Conservation (phyloP, 2,888 invertebrate species). For the Drosophila paracracens region DNA sequence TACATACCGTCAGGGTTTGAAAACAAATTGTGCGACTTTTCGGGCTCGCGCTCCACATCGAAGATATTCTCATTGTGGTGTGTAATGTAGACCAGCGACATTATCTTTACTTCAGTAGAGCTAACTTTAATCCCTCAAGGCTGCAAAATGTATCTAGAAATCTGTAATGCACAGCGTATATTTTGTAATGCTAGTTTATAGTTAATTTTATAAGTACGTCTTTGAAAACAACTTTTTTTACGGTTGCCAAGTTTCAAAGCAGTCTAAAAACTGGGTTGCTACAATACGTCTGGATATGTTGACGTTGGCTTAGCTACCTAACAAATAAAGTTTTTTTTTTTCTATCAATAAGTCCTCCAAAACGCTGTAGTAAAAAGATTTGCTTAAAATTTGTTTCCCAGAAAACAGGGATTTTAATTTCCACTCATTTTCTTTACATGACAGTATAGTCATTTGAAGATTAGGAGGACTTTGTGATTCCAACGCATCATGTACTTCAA, state of each 20-base stretch:
- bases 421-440: background rate
- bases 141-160: conserved; percentile 31
- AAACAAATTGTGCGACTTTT: conserved; percentile 5
- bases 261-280: conserved; percentile 24
- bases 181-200: conserved; percentile 24
- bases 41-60: conserved; percentile 79
- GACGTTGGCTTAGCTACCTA: conserved; percentile 35
- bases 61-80: conserved; percentile 89
- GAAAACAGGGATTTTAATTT: background rate
- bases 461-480: background rate
- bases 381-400: background rate
- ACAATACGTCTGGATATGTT: conserved; percentile 9
- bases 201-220: background rate
- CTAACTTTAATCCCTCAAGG: background rate
- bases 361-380: background rate
- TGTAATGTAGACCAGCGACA: conserved; percentile 89
- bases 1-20: conserved; percentile 9
- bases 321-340: background rate
- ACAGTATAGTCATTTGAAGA: background rate
- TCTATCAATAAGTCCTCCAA: background rate
- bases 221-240: conserved; percentile 7
- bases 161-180: conserved; percentile 29
- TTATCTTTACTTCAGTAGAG: conserved; percentile 66
- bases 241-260: conserved; percentile 37
- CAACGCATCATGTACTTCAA: background rate